These are phyloP conservation scores for Phalera bucephala DNA, from an alignment of 2,888 invertebrate species.

Conservation along the genomic window DNA sequence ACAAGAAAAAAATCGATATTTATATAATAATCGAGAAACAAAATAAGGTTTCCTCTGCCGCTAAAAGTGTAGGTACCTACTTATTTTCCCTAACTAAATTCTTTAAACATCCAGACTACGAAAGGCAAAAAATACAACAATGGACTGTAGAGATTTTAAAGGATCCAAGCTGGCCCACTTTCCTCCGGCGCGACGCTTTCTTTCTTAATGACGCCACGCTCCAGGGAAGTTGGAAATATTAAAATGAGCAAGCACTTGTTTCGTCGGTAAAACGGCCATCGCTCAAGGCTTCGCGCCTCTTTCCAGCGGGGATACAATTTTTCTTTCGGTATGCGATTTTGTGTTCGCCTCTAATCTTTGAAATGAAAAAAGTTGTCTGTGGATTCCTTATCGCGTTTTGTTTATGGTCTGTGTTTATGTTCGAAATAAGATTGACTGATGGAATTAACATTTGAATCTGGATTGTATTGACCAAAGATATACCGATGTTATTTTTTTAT, in stretches of 20 bases:
- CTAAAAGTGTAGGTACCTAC: no score
- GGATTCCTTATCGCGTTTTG: constrained; percentile 17
- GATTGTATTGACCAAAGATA: no score
- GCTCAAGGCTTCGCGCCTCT: constrained; percentile 67
- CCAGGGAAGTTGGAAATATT: constrained; percentile 75
- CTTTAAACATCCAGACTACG: constrained; percentile 31
- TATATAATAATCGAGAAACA: no score
- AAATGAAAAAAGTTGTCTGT: constrained; percentile 34
- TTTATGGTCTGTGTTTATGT: constrained; percentile 15
- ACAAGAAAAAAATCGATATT: no score
- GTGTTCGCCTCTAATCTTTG: constrained; percentile 25
- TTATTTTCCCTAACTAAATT: no score
- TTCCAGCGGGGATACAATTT: constrained; percentile 32
- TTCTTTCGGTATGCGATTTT: constrained; percentile 25
- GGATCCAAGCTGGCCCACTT: constrained; percentile 66
- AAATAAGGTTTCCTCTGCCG: no score
- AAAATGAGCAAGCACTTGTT: constrained; percentile 81
- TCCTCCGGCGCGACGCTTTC: constrained; percentile 56
- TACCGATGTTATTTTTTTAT: no score
- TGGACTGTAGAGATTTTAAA: constrained; percentile 63
- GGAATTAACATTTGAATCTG: no score
- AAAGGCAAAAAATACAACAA: constrained; percentile 67
- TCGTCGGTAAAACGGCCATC: constrained; percentile 68
- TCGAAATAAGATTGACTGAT: not conserved
- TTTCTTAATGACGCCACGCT: constrained; percentile 72